Evolutionary conservation across 2,113 vertebrate species (phyloP).

Genomic region (Deroptyus accipitrinus): DNA sequence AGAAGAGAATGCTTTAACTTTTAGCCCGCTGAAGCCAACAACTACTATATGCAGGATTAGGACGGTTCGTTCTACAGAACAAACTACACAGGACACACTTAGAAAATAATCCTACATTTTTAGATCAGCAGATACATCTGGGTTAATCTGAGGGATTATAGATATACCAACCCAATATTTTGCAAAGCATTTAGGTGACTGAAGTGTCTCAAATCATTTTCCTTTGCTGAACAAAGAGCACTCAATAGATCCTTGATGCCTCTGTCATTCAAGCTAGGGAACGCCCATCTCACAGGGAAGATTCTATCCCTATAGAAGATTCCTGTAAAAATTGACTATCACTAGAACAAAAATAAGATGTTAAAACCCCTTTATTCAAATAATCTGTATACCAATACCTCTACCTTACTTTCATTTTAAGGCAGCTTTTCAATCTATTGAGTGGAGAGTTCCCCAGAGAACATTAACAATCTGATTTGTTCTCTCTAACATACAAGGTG

Average conservation of each 20-base stretch:
- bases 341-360: conserved; percentile 38
- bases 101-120: conserved; percentile 1
- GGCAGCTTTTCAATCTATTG: neutral
- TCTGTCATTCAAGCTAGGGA: conserved; percentile 49
- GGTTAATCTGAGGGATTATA: conserved; percentile 26
- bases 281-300: neutral
- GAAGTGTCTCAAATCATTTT: conserved; percentile 34
- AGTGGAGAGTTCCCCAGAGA: neutral
- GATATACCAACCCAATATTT: conserved; percentile 44
- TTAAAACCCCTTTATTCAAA: conserved; percentile 13
- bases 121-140: neutral
- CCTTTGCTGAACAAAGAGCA: conserved; percentile 36
- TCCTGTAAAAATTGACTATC: conserved; percentile 52
- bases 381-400: neutral
- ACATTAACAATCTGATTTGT: neutral
- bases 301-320: conserved; percentile 20
- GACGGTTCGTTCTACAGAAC: neutral
- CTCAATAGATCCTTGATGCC: conserved; percentile 36
- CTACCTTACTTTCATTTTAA: neutral
- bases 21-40: neutral
- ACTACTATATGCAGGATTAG: neutral
- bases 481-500: neutral
- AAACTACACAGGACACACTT: neutral
- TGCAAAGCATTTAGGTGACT: conserved; percentile 49
- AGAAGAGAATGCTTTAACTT: neutral